A percentile compares a stretch with the other conserved stretches of the same genome.
phyloP scores from a whole-genome alignment of 2,888 invertebrate species.

The Aphodius granarius region DNA sequence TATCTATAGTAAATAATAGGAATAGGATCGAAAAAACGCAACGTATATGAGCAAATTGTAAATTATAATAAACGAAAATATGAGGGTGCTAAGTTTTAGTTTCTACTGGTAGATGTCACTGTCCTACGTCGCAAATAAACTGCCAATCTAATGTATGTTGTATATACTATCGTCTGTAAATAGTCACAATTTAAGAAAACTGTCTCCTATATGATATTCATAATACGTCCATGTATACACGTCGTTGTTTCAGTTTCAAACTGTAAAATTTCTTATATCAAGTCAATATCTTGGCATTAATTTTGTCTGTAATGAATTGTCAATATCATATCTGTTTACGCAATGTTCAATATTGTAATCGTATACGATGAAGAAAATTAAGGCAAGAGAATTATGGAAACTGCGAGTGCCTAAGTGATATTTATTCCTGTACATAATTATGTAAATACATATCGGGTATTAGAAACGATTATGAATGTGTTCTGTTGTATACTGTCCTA shows the following conservation, averaged over 20 bases:
- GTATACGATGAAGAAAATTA: background rate
- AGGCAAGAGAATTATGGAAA: slow-evolving; percentile 13
- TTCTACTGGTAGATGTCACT: background rate
- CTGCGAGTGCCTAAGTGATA: slow-evolving; percentile 29
- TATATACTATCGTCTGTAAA: background rate
- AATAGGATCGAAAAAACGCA: background rate
- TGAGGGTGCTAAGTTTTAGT: background rate
- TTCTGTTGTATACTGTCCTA: slow-evolving; percentile 38
- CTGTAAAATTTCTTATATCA: background rate
- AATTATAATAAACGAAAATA: background rate
- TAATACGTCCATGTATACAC: background rate
- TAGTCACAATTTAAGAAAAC: background rate
- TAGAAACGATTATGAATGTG: slow-evolving; percentile 30
- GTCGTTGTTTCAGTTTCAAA: background rate
- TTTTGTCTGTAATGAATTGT: background rate
- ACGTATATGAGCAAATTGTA: background rate
- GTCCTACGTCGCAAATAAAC: background rate
- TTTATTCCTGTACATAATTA: slow-evolving; percentile 24
- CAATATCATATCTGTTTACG: background rate
- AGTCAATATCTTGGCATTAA: background rate
- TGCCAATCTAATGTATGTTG: background rate
- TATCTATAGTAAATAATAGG: background rate
- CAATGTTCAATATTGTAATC: background rate
- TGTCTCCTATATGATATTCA: background rate
- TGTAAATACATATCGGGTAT: slow-evolving; percentile 26